These are phyloP conservation scores for Malurus splendens DNA, from an alignment of 2,797 vertebrate genomes.

Conservation along the genomic window DNA sequence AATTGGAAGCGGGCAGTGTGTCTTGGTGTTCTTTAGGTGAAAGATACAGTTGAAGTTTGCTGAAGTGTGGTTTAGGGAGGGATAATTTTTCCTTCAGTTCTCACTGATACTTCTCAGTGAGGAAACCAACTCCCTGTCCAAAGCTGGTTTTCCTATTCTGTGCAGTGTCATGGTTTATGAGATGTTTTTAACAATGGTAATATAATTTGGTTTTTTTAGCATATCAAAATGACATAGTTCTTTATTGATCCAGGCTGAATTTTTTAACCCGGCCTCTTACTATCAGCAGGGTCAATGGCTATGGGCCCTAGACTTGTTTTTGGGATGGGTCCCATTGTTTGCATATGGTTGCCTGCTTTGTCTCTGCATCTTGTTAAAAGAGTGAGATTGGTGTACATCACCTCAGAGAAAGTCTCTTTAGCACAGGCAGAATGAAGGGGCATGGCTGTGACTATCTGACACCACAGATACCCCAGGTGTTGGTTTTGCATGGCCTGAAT, in stretches of 20 bases:
- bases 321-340: background rate
- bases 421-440: background rate
- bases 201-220: background rate
- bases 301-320: background rate
- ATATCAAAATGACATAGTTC: background rate
- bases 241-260: background rate
- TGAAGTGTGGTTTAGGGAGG: background rate
- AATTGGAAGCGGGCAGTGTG: background rate
- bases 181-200: background rate
- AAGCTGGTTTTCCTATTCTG: background rate
- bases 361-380: background rate
- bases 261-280: background rate
- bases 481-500: rapidly evolving
- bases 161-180: background rate
- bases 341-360: background rate
- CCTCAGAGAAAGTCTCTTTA: background rate
- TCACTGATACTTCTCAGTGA: background rate
- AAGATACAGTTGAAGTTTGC: background rate
- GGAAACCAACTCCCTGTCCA: background rate
- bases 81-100: background rate
- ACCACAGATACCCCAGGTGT: background rate
- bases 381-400: background rate
- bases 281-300: background rate
- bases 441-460: background rate
- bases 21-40: background rate